Evolutionary conservation across 2,888 invertebrate species (phyloP).

Genomic region (Hartigia nigra): DNA sequence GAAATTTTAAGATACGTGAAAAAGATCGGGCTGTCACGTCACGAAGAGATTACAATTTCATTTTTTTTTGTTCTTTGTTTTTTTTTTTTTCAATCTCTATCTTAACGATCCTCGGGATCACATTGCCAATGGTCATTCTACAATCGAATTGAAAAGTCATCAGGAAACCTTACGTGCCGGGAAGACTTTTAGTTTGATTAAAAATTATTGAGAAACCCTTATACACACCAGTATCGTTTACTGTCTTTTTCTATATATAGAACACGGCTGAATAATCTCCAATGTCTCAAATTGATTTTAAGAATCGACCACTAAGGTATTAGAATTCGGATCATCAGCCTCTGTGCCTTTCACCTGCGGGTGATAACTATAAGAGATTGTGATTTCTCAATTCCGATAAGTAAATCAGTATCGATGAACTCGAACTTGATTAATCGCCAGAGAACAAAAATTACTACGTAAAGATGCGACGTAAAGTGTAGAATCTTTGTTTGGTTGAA

Average conservation of each 20-base stretch:
- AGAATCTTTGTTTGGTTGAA: too few relatives aligned
- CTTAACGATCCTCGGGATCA: neutral
- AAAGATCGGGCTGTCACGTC: neutral
- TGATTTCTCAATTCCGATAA: neutral
- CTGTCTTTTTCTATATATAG: neutral
- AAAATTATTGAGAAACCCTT: neutral
- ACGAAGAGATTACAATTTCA: too few relatives aligned
- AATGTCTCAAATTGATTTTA: neutral
- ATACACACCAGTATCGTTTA: slow-evolving; percentile 4
- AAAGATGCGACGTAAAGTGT: too few relatives aligned
- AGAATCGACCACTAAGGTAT: too few relatives aligned
- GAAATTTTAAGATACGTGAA: neutral
- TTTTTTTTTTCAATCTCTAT: too few relatives aligned
- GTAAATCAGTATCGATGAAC: neutral
- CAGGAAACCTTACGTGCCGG: neutral
- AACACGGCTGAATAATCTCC: neutral
- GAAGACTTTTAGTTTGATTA: neutral
- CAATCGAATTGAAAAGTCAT: neutral
- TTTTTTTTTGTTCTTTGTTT: too few relatives aligned
- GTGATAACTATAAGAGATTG: too few relatives aligned
- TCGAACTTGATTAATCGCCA: too few relatives aligned
- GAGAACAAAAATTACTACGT: too few relatives aligned
- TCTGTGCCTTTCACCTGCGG: too few relatives aligned
- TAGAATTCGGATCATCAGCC: too few relatives aligned
- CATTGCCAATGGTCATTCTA: neutral